A percentile compares a stretch with the other conserved stretches of the same genome.
These are phyloP conservation scores for Hydropsyche betteni DNA, from an alignment of 2,888 invertebrate species.

Conservation along the genomic window DNA sequence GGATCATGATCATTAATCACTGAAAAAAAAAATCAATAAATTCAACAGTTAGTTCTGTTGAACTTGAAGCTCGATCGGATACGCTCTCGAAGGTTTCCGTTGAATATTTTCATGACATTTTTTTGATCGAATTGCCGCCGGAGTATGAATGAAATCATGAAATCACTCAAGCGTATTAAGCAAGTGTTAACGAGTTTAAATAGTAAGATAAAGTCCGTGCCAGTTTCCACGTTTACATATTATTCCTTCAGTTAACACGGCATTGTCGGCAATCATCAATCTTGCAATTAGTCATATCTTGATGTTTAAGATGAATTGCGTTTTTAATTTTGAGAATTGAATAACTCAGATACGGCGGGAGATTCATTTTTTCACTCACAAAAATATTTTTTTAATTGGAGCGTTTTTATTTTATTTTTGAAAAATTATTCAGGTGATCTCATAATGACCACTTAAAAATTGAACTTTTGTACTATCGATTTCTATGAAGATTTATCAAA, in stretches of 20 bases:
- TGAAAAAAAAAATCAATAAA: conserved; percentile 52
- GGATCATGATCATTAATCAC: conserved; percentile 69
- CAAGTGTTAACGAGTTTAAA: conserved; percentile 8
- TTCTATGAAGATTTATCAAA: too few species aligned
- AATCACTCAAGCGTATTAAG: not conserved
- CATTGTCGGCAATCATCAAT: conserved; percentile 16
- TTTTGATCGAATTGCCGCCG: not conserved
- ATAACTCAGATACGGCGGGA: too few species aligned
- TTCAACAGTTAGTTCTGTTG: conserved; percentile 5
- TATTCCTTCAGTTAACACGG: not conserved
- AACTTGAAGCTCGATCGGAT: conserved; percentile 17
- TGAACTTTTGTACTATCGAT: too few species aligned
- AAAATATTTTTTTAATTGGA: too few species aligned
- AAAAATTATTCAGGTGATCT: too few species aligned
- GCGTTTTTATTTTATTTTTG: too few species aligned
- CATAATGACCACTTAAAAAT: too few species aligned
- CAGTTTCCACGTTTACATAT: conserved; percentile 17
- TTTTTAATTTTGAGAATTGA: too few species aligned
- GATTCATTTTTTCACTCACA: too few species aligned
- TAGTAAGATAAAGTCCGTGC: conserved; percentile 16
- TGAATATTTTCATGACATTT: not conserved
- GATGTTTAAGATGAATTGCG: too few species aligned
- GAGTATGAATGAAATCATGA: conserved; percentile 4
- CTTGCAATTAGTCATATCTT: not conserved
- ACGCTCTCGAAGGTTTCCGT: too few species aligned